Evolutionary conservation across 1,140 invertebrate genomes (phyloP), one percentile per base, ranked within the genome.

Genomic region (Drosophila kepulauana): DNA sequence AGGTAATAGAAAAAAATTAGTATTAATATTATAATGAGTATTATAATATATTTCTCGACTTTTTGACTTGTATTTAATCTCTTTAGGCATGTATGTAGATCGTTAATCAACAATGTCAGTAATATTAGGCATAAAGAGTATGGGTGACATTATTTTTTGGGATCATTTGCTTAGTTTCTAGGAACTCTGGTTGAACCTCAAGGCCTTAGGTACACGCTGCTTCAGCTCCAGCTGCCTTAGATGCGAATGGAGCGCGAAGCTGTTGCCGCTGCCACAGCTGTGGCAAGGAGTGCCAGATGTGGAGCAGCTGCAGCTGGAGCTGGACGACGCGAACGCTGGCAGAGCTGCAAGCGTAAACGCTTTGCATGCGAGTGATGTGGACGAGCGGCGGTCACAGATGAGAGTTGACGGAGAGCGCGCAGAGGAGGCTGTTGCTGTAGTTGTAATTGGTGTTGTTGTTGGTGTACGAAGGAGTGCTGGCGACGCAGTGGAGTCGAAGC

Each of bases 241-340:
- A 88, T 89, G 65, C 85, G 81, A 45, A 88, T 71, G 15, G 78
- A 68, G 49, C 85, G 85, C 13, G 62, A 33, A 20, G 43, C 5
- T 48, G 63, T 48, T 16, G 56, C 35, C 11, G 41, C 41, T 43
- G 41, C 41, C 41, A 43, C 41, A 5, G 41, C 41, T n/a, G 41
- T 43, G 41, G 41, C 15, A 43, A 33, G 46, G 0, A 52, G 54
- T 8, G 33, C 41, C 4, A 13, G 1, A 51, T 63, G 58, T 13
- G 51, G 15, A 0, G n/a, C 35, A 20, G 63, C 35, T n/a, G 63
- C 13, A 46, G 51, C 11, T 13, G 48, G 43, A 15, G 59, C 48
- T 20, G 52, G 38, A 6, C 68, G 72, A 4, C 65, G 49, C 5
- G 62, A 11, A 7, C 62, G 79, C 5, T 43, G 1, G 13, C 13